Evolutionary conservation across 2,113 vertebrate genomes (phyloP).

Genomic region (Phalacrocorax brasilianus): DNA sequence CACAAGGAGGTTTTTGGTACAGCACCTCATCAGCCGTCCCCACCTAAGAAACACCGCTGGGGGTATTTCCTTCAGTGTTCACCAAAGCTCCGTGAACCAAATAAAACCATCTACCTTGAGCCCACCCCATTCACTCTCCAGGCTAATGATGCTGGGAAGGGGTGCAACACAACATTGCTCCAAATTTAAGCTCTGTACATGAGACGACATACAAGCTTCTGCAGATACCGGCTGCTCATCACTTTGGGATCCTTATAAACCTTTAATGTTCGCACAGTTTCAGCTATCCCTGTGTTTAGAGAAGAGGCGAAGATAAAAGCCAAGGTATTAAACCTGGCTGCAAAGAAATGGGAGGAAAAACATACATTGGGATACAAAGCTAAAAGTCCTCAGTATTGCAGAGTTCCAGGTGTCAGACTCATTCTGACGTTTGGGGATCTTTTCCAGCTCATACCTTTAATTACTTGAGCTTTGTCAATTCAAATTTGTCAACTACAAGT

Average conservation of each 20-base stretch:
- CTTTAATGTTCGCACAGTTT: neutral
- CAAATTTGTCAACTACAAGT: neutral
- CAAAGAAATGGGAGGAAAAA: neutral
- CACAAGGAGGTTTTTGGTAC: neutral
- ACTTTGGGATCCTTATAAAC: neutral
- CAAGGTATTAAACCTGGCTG: neutral
- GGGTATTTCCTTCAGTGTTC: neutral
- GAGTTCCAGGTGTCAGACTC: neutral
- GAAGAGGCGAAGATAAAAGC: neutral
- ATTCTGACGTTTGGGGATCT: neutral
- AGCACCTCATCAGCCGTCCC: neutral
- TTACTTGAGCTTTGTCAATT: slow-evolving; percentile 1
- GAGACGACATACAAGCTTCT: neutral
- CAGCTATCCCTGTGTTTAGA: neutral
- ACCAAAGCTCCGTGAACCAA: neutral
- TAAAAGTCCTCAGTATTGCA: neutral
- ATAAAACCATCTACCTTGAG: neutral
- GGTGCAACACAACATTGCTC: neutral
- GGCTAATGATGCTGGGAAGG: neutral
- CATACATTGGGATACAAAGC: neutral
- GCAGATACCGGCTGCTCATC: neutral
- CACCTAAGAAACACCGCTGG: neutral
- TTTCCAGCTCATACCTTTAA: slow-evolving; percentile 10
- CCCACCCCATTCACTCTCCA: neutral
- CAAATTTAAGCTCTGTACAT: neutral